A percentile compares a stretch with the other conserved stretches of the same genome.
Conservation (phyloP, 2,113 vertebrate species). For the Poicephalus gulielmi region DNA sequence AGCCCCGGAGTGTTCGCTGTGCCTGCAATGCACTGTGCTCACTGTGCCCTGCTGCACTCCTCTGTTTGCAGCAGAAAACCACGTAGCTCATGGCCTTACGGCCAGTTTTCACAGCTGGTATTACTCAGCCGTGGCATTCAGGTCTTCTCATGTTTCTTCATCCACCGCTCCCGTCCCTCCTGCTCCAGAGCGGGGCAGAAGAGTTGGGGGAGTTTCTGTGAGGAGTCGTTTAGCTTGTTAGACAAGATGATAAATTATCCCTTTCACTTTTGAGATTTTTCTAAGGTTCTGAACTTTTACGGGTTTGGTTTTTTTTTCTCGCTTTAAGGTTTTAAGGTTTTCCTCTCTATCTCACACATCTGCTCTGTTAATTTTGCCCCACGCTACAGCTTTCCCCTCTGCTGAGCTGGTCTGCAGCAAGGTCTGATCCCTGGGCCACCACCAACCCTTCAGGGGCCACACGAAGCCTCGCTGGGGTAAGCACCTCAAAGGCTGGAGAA, state of each 20-base stretch:
- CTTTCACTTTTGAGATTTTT: not conserved
- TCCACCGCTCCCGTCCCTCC: not conserved
- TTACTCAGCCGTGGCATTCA: not conserved
- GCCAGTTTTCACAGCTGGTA: not conserved
- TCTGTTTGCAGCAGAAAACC: not conserved
- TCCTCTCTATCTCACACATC: accelerated
- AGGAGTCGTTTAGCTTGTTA: not conserved
- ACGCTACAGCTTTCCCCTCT: not conserved
- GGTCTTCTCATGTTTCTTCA: not conserved
- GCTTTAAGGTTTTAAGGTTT: not conserved
- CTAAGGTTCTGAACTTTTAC: not conserved
- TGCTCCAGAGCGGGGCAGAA: not conserved
- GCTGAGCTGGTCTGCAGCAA: not conserved
- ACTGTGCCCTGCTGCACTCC: not conserved
- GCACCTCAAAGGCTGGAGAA: not conserved
- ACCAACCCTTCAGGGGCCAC: not conserved
- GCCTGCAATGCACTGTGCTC: too few species aligned
- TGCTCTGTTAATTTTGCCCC: not conserved
- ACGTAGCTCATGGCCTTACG: accelerated
- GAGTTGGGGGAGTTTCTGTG: accelerated
- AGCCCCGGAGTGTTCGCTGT: not conserved
- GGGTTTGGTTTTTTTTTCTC: not conserved
- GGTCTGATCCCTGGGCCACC: not conserved
- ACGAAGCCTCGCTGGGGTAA: not conserved
- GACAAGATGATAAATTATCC: not conserved